Evolutionary conservation across 2,797 vertebrate genomes (phyloP), one percentile per base, ranked within the genome.

Genomic region (Micropoecilia bifurca): DNA sequence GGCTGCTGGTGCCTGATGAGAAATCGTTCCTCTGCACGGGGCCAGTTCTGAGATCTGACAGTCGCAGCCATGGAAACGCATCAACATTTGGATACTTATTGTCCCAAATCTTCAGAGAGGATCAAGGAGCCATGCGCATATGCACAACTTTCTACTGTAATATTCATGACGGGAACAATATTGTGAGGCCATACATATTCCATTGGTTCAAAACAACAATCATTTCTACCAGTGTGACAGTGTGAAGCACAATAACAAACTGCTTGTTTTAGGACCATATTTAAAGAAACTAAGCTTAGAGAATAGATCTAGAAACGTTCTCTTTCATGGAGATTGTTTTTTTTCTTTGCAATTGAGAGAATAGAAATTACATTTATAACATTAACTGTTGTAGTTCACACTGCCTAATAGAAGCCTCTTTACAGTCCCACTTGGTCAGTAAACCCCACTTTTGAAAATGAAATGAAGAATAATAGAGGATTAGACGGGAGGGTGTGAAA

Each of bases 1-100:
- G 95, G 95, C 97, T 98, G 97, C 97, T 97, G 94, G 97, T 96
- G 95, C 96, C 97, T 45, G 97, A 99, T 96, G 98, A 98, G 96
- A 98, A 99, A 97, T 99, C 94, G 96, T 97, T 96, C 95, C 95
- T 93, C 95, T 96, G 96, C 91, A 96, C 95, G 91, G 96, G 97
- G 96, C 97, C 98, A 96, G 97, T 98, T 96, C 96, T 97, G 80
- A 97, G 97, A 96, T 96, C 97, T 97, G 95, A 94, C 92, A 90
- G 90, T 73, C 63, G 86, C 94, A 96, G 96, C 95, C 96, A 95
- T 97, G 96, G 95, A 96, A 96, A 96, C 93, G 85, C 92, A 95
- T 95, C 94, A 96, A 94, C 95, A 95, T 95, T 95, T 93, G 92
- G 94, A 91, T 94, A 93, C 95, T 96, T 95, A 95, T 94, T 94